These are phyloP conservation scores for Bombus sibiricus DNA, from an alignment of 1,140 invertebrate species.

Conservation along the genomic window DNA sequence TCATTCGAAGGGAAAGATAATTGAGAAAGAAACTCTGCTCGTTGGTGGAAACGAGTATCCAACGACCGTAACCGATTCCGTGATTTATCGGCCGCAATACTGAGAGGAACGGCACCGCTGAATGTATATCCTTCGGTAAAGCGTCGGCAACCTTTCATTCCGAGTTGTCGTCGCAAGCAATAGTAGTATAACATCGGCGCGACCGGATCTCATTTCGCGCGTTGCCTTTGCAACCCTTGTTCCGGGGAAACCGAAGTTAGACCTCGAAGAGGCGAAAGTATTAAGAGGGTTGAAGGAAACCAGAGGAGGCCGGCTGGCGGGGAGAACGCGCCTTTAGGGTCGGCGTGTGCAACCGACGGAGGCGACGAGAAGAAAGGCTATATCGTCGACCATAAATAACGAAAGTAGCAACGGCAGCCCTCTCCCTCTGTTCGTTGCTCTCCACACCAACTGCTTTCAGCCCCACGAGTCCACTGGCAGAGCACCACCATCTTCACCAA, in stretches of 20 bases:
- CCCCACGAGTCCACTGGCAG: constrained; percentile 23
- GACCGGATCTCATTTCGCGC: constrained; percentile 62
- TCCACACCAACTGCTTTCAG: constrained; percentile 45
- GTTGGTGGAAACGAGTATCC: neutral
- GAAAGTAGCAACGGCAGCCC: constrained; percentile 74
- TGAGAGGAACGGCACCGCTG: neutral
- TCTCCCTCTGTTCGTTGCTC: constrained; percentile 36
- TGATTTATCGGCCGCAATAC: constrained; percentile 12
- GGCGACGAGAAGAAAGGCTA: constrained; percentile 64
- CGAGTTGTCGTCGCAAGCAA: constrained; percentile 50
- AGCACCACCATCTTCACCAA: constrained; percentile 50
- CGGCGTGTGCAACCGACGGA: constrained; percentile 51
- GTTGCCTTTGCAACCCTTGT: constrained; percentile 38
- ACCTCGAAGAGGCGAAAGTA: constrained; percentile 51
- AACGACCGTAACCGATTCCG: neutral
- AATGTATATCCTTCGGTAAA: neutral
- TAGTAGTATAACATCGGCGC: constrained; percentile 62
- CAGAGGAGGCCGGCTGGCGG: neutral
- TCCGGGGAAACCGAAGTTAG: constrained; percentile 61
- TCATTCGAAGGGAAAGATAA: neutral
- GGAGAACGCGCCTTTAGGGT: constrained; percentile 36
- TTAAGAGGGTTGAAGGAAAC: constrained; percentile 39
- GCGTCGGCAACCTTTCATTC: constrained; percentile 35
- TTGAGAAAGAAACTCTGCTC: neutral
- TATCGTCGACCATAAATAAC: constrained; percentile 76